Evolutionary conservation across 1,140 invertebrate species (phyloP).

Genomic region (Lepidostoma basale): DNA sequence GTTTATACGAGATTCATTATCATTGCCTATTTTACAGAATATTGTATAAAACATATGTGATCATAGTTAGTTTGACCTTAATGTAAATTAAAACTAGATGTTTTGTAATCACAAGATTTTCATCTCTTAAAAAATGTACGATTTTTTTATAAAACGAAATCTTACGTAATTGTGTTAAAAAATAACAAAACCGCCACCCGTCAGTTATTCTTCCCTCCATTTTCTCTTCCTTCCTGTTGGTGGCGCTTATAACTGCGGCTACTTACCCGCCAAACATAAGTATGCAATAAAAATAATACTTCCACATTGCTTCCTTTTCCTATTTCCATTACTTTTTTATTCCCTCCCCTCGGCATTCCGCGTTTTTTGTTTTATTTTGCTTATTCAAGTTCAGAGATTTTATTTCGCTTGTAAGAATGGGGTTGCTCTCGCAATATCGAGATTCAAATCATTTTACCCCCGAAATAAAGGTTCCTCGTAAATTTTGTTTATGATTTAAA

Average conservation of each 20-base stretch:
- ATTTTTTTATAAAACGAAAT: no score
- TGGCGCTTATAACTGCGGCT: conserved; percentile 38
- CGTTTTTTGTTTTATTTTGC: conserved; percentile 41
- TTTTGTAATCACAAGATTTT: no score
- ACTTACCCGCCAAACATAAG: conserved; percentile 41
- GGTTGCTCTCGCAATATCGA: conserved; percentile 5
- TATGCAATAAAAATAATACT: conserved; percentile 47
- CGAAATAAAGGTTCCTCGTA: not conserved
- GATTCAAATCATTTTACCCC: not conserved
- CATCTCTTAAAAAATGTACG: no score
- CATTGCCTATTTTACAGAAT: no score
- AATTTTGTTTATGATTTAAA: no score
- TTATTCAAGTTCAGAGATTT: conserved; percentile 44
- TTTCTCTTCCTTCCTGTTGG: conserved; percentile 23
- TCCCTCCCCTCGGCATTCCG: conserved; percentile 34
- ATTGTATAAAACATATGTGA: no score
- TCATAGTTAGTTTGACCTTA: no score
- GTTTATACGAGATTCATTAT: no score
- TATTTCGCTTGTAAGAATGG: conserved; percentile 17
- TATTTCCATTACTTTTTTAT: conserved; percentile 46
- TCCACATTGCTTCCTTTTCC: conserved; percentile 46
- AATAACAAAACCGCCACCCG: not conserved
- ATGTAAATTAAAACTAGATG: no score
- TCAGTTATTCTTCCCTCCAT: conserved; percentile 1
- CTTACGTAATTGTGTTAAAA: no score